phyloP scores from a whole-genome alignment of 2,113 vertebrate genomes.

The Cercocebus atys region DNA sequence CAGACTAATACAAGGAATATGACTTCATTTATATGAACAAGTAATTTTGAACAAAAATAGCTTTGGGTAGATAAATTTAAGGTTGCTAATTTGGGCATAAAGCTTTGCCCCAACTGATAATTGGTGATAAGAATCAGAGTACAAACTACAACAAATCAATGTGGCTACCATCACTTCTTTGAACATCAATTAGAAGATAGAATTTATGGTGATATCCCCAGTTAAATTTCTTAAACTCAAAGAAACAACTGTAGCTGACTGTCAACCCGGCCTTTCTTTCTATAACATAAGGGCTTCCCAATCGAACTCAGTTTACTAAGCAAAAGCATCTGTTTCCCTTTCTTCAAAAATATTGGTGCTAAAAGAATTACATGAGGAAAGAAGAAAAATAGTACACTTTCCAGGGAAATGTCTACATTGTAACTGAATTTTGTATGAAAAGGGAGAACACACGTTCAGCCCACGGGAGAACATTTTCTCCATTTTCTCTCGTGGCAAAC shows the following conservation, averaged over 20 bases:
- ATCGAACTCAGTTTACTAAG: background rate
- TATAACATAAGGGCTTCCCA: background rate
- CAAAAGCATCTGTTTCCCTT: background rate
- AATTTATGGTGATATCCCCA: background rate
- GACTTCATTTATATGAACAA: background rate
- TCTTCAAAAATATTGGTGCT: background rate
- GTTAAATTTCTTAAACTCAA: background rate
- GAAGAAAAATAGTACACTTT: background rate
- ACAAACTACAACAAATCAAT: background rate
- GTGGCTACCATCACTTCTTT: background rate
- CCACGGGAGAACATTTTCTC: background rate
- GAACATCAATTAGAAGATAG: background rate
- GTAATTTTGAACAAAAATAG: background rate
- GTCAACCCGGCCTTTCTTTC: background rate
- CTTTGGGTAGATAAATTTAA: background rate
- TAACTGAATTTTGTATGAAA: slow-evolving; percentile 20
- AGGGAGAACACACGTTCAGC: background rate
- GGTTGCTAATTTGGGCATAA: background rate
- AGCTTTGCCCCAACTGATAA: background rate
- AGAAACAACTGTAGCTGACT: background rate
- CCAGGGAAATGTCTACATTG: background rate
- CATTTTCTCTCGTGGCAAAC: background rate
- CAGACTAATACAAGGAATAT: background rate
- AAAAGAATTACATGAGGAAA: background rate
- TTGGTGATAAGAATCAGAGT: background rate